These are phyloP conservation scores for Operophtera brumata DNA, from an alignment of 2,888 invertebrate genomes.

Conservation along the genomic window DNA sequence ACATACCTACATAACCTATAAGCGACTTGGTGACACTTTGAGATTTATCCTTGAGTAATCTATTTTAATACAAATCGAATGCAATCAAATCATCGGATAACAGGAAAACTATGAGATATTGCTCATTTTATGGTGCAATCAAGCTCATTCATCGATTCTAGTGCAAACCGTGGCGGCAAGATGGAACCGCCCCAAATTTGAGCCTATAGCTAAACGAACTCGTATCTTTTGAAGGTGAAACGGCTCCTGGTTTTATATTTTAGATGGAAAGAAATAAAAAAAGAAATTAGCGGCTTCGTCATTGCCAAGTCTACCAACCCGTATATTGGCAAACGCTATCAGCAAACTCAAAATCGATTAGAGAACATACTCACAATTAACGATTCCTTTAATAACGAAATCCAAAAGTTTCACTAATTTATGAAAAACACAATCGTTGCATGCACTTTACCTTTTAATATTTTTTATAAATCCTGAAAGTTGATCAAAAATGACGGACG, in stretches of 20 bases:
- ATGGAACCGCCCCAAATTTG: conserved; percentile 23
- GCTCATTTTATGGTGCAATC: background rate
- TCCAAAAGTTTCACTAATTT: conserved; percentile 3
- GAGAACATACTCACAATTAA: conserved; percentile 43
- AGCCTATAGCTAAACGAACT: background rate
- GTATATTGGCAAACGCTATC: conserved; percentile 39
- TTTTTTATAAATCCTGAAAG: conserved; percentile 43
- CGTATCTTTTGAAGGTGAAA: background rate
- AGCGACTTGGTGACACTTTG: background rate
- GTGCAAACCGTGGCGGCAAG: background rate
- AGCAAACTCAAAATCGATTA: conserved; percentile 16
- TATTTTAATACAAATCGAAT: background rate
- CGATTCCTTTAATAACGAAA: conserved; percentile 1
- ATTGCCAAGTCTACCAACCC: no score
- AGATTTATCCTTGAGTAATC: background rate
- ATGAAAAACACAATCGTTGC: conserved; percentile 28
- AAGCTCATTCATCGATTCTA: conserved; percentile 10
- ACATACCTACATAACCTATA: conserved; percentile 25
- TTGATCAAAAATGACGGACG: conserved; percentile 68
- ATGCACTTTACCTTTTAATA: conserved; percentile 30
- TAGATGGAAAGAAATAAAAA: conserved; percentile 41
- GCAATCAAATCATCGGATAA: background rate
- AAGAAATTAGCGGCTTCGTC: conserved; percentile 61
- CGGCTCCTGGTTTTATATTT: background rate
- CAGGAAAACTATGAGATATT: conserved; percentile 5